Evolutionary conservation across 2,797 vertebrate genomes (phyloP).

Genomic region (Falco naumanni): DNA sequence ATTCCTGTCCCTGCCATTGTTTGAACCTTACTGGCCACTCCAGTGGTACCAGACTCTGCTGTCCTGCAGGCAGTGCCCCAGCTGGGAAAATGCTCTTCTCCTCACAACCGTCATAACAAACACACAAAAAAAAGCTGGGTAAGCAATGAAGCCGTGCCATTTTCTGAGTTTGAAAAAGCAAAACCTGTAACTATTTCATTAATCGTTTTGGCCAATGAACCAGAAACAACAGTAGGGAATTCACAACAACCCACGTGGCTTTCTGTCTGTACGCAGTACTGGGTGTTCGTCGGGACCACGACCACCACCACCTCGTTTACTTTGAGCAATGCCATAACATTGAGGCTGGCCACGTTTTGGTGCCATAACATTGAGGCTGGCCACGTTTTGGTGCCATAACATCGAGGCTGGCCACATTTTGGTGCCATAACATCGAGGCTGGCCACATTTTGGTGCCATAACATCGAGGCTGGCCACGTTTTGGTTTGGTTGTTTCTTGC

Average conservation of each 20-base stretch:
- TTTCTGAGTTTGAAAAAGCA: not conserved
- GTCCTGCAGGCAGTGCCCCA: not conserved
- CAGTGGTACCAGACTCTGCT: not conserved
- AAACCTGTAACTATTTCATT: not conserved
- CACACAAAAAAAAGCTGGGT: not conserved
- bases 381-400: not conserved
- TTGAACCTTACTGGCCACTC: not conserved
- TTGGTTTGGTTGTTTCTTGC: not conserved
- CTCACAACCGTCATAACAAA: not conserved
- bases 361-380: too few relatives aligned
- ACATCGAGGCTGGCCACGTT: too few relatives aligned
- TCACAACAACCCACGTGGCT: not conserved
- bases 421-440: not conserved
- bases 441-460: too few relatives aligned
- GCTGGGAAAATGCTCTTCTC: not conserved
- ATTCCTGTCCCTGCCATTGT: not conserved
- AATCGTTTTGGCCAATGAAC: not conserved
- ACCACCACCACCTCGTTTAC: not conserved
- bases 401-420: not conserved
- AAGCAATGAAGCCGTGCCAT: not conserved
- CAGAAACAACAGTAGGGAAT: not conserved
- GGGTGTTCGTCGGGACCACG: not conserved
- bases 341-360: not conserved
- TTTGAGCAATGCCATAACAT: not conserved
- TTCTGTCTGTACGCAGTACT: not conserved